Conservation (phyloP, 1,140 invertebrate species). For the Drosophila sucinea region DNA sequence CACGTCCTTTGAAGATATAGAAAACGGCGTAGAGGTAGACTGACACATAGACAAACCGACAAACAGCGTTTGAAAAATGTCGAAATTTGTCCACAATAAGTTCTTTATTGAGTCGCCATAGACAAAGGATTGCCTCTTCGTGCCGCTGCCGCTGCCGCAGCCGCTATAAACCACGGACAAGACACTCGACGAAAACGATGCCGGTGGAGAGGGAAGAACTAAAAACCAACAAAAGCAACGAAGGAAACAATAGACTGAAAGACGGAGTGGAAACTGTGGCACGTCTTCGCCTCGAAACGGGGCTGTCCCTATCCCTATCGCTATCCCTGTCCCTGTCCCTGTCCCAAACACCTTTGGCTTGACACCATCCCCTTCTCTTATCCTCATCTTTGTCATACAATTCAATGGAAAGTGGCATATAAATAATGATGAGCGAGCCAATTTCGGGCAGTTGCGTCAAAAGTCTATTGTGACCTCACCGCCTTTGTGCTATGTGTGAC, state of each 20-base stretch:
- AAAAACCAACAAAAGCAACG: slow-evolving; percentile 62
- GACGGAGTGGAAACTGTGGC: slow-evolving; percentile 62
- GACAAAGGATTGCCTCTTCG: slow-evolving; percentile 68
- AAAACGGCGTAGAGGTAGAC: slow-evolving; percentile 15
- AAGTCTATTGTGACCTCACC: slow-evolving; percentile 48
- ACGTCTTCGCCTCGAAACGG: slow-evolving; percentile 56
- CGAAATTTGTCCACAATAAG: slow-evolving; percentile 82
- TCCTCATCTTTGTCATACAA: slow-evolving; percentile 34
- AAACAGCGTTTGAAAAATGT: slow-evolving; percentile 75
- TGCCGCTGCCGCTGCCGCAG: not conserved
- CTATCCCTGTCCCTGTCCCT: slow-evolving; percentile 21
- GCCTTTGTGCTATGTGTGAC: slow-evolving; percentile 43
- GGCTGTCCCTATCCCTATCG: not conserved
- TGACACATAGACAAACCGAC: slow-evolving; percentile 43
- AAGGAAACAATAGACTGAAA: slow-evolving; percentile 30
- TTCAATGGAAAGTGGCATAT: slow-evolving; percentile 74
- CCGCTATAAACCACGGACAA: slow-evolving; percentile 25
- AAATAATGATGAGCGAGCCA: slow-evolving; percentile 79
- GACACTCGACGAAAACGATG: slow-evolving; percentile 59
- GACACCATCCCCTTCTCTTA: slow-evolving; percentile 67
- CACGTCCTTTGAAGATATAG: slow-evolving; percentile 61
- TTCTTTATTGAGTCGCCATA: slow-evolving; percentile 77
- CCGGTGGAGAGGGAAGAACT: slow-evolving; percentile 4
- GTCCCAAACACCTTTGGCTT: slow-evolving; percentile 67
- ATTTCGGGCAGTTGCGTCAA: slow-evolving; percentile 76